Conservation (phyloP, 1,140 invertebrate genomes). For the Aphelenchoides fujianensis region DNA sequence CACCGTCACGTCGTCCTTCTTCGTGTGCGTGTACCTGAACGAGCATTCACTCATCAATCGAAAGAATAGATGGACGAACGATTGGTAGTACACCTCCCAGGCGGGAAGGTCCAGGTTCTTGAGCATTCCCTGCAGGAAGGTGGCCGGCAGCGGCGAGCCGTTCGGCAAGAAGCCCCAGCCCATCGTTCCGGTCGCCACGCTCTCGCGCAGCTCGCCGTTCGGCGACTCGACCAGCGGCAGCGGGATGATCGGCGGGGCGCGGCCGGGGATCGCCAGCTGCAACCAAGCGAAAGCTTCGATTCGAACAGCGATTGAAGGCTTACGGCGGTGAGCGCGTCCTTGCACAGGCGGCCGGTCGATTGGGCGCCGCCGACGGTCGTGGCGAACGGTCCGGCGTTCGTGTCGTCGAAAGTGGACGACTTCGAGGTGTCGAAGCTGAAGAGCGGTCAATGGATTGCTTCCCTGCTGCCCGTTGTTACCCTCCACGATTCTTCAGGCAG, state of each 20-base stretch:
- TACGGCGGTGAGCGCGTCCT: neutral
- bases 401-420: constrained; percentile 12
- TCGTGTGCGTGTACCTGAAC: neutral
- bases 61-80: too few relatives aligned
- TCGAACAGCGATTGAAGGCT: neutral
- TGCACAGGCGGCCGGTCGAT: neutral
- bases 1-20: neutral
- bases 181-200: neutral
- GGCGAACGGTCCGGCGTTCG: neutral
- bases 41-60: too few relatives aligned
- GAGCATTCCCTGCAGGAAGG: constrained; percentile 12
- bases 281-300: neutral
- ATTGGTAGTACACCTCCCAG: neutral
- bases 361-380: neutral
- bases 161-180: neutral
- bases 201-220: neutral
- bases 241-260: neutral
- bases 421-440: neutral
- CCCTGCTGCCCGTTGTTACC: too few relatives aligned
- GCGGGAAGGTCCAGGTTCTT: constrained; percentile 3
- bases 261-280: neutral
- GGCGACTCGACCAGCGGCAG: neutral
- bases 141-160: neutral
- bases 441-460: too few relatives aligned
- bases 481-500: neutral